These are phyloP conservation scores for Amphiprion clarkii DNA, from an alignment of 2,797 vertebrate genomes.

Conservation along the genomic window DNA sequence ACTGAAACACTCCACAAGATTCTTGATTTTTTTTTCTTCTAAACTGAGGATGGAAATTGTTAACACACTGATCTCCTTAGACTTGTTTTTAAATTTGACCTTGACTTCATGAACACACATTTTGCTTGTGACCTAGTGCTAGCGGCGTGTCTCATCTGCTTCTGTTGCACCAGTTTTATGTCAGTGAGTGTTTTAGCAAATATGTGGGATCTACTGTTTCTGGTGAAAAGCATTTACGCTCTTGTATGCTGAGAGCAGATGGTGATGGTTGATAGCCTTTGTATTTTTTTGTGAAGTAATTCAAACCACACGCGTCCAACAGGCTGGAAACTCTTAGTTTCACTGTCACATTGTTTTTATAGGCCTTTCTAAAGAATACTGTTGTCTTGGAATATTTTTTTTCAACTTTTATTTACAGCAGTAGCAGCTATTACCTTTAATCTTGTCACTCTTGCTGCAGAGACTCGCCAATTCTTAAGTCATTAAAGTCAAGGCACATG, in stretches of 20 bases:
- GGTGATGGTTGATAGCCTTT: conserved; percentile 5
- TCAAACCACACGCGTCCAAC: conserved; percentile 9
- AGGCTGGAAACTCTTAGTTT: not conserved
- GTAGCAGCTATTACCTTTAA: not conserved
- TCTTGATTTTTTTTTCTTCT: not conserved
- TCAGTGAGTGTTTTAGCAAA: conserved; percentile 1
- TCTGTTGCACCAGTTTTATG: not conserved
- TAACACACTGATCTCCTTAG: not conserved
- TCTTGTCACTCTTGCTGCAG: conserved; percentile 6
- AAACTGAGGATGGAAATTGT: not conserved
- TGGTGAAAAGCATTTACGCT: conserved; percentile 7
- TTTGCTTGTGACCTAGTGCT: not conserved
- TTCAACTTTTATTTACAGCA: not conserved
- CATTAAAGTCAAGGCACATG: conserved; percentile 29
- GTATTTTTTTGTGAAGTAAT: conserved; percentile 18
- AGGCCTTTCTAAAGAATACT: not conserved
- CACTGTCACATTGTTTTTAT: not conserved
- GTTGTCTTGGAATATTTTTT: not conserved
- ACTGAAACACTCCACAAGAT: not conserved
- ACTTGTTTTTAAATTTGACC: not conserved
- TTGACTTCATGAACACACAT: not conserved
- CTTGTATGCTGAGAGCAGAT: not conserved
- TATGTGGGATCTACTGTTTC: not conserved
- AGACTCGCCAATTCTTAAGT: not conserved
- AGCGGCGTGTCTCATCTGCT: not conserved